Base-by-base conservation (phyloP, 2,113 vertebrate genomes). In the Python bivittatus region DNA sequence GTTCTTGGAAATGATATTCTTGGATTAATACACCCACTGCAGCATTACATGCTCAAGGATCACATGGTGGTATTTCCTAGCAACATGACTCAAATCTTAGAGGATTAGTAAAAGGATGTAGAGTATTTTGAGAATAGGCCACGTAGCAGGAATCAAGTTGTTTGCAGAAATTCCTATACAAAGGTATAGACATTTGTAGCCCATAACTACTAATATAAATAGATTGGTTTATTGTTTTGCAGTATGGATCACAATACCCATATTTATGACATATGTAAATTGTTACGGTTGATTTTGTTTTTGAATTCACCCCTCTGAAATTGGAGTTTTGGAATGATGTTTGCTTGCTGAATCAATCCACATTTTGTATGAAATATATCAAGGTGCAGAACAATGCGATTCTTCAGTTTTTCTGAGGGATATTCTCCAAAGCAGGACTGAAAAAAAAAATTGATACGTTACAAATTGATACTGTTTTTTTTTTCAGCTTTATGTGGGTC, bases 91-190 rank as follows among this genome's bases (percentile, higher is more conserved):
- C 92, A 92, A 86, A 95, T 95, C 92, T 97, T 91, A 61, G 22
- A 89, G 94, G 96, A 94, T 96, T 97, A 97, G 94, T 94, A 93
- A 94, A 95, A 96, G 94, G 89, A 93, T 95, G 91, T 86, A 93
- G 91, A 79, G 33, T 42, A 42, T 79, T 96, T 95, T 93, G 91
- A 95, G 95, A 95, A 94, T 94, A 86, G 91, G 86, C 88, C 92
- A 92, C 72, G 33, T 68, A 68, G 64, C 12, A 79, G 22, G 33
- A 79, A 42, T 79, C 94, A 84, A 94, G 88, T 61, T 88, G 86
- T 79, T 83, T 79, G 27, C 42, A 89, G 88, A 27, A 44, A 64
- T 58, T 44, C 8, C 48, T 85, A 12, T 48, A 27, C 9, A 29
- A 15, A 44, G 12, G 6, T 88, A 13, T 79, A 88, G 64, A n/a